Conservation (phyloP, 2,113 vertebrate species). For the Acrocephalus arundinaceus region DNA sequence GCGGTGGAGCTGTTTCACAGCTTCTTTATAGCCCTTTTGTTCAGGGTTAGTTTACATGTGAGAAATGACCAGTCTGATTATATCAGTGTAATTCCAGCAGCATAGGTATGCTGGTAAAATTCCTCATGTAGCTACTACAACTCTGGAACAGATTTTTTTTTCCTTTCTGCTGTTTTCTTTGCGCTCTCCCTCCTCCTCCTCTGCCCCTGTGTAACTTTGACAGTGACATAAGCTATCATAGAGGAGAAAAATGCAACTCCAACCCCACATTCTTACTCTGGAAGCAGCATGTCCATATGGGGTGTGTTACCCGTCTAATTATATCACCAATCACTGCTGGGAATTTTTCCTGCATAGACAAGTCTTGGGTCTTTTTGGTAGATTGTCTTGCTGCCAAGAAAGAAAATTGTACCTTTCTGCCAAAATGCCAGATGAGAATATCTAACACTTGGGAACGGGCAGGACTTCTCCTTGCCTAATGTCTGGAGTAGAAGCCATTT, state of each 20-base stretch:
- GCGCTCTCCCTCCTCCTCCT: not conserved
- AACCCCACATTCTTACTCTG: slow-evolving; percentile 21
- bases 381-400: slow-evolving; percentile 5
- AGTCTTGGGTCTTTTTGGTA: slow-evolving; percentile 26
- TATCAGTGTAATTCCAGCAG: not conserved
- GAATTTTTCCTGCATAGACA: slow-evolving; percentile 49
- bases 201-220: not conserved
- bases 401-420: slow-evolving; percentile 6
- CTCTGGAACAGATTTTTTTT: not conserved
- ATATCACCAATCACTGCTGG: not conserved
- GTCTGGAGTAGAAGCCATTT: not conserved
- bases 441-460: not conserved
- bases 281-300: slow-evolving; percentile 38
- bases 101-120: not conserved
- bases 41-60: not conserved
- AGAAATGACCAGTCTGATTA: not conserved
- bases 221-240: not conserved
- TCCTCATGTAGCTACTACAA: not conserved
- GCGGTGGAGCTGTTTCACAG: not conserved
- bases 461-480: not conserved
- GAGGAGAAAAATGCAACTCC: slow-evolving; percentile 34
- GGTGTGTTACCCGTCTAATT: not conserved
- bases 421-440: slow-evolving; percentile 21
- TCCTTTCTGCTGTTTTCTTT: not conserved
- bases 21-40: not conserved